A percentile compares a stretch with the other conserved stretches of the same genome.
Conservation (phyloP, 2,888 invertebrate species). For the Tortricodes alternella region DNA sequence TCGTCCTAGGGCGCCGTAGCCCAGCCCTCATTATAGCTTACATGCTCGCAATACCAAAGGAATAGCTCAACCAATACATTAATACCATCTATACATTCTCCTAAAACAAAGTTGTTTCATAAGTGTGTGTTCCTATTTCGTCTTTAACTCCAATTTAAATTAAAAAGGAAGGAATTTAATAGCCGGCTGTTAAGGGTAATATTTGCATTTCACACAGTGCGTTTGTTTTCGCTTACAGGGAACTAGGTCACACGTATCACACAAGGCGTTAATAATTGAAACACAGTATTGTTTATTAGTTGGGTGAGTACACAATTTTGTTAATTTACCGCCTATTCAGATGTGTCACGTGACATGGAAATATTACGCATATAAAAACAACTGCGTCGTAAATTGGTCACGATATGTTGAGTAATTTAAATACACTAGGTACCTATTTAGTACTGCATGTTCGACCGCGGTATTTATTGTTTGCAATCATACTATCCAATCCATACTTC, state of each 20-base stretch:
- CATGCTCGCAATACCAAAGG: conserved; percentile 18
- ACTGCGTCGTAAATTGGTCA: neutral
- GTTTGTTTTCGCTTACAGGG: neutral
- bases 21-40: conserved; percentile 5
- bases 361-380: neutral
- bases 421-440: too few species aligned
- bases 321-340: neutral
- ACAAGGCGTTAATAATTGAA: conserved; percentile 13
- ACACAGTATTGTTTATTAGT: conserved; percentile 2
- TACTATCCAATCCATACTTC: too few species aligned
- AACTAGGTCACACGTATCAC: conserved; percentile 9
- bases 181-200: neutral
- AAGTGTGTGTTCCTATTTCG: too few species aligned
- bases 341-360: neutral
- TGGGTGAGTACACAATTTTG: neutral
- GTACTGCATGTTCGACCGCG: too few species aligned
- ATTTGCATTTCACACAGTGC: neutral
- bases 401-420: too few species aligned
- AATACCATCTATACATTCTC: neutral
- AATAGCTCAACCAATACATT: conserved; percentile 6
- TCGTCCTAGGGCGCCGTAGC: neutral
- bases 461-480: too few species aligned
- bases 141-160: too few species aligned
- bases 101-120: neutral
- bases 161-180: neutral